phyloP scores from a whole-genome alignment of 2,888 invertebrate genomes.

The Alviniconcha strummeri region DNA sequence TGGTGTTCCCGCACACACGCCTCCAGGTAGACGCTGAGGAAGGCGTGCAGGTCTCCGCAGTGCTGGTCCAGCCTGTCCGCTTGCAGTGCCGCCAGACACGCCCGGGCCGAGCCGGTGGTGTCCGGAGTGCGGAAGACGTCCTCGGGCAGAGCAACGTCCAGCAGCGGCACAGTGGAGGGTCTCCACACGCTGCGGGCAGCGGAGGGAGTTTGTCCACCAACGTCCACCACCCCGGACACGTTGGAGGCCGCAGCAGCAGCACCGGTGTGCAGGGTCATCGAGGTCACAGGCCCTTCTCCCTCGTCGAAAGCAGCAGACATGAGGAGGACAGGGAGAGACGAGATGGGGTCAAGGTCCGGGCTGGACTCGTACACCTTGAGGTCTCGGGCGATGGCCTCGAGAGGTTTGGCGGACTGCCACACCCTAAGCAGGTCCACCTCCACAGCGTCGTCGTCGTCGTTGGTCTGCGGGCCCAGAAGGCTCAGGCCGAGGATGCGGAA shows the following conservation, averaged over 20 bases:
- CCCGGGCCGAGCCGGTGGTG: neutral
- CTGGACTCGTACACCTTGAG: slow-evolving; percentile 39
- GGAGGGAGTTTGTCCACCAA: neutral
- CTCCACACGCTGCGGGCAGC: slow-evolving; percentile 23
- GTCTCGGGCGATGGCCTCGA: slow-evolving; percentile 40
- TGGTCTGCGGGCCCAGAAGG: slow-evolving; percentile 19
- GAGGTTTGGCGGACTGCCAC: slow-evolving; percentile 48
- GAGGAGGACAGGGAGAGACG: slow-evolving; percentile 36
- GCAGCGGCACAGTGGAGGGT: slow-evolving; percentile 38
- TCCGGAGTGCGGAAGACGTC: slow-evolving; percentile 12
- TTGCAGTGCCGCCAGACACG: slow-evolving; percentile 20
- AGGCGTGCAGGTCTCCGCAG: slow-evolving; percentile 33
- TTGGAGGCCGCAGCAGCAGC: neutral
- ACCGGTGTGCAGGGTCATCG: slow-evolving; percentile 33
- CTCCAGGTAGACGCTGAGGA: slow-evolving; percentile 51
- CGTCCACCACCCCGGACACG: neutral
- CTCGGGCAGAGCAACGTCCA: slow-evolving; percentile 16
- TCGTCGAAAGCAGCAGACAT: slow-evolving; percentile 50
- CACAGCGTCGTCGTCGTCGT: slow-evolving; percentile 21
- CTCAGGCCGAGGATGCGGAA: slow-evolving; percentile 30
- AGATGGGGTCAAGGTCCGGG: slow-evolving; percentile 10
- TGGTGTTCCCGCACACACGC: slow-evolving; percentile 51
- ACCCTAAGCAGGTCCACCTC: slow-evolving; percentile 49
- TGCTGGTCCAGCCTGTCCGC: slow-evolving; percentile 9
- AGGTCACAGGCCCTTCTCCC: slow-evolving; percentile 44